These are phyloP conservation scores for Enteromius fasciolatus DNA, from an alignment of 2,797 vertebrate species.

Conservation along the genomic window DNA sequence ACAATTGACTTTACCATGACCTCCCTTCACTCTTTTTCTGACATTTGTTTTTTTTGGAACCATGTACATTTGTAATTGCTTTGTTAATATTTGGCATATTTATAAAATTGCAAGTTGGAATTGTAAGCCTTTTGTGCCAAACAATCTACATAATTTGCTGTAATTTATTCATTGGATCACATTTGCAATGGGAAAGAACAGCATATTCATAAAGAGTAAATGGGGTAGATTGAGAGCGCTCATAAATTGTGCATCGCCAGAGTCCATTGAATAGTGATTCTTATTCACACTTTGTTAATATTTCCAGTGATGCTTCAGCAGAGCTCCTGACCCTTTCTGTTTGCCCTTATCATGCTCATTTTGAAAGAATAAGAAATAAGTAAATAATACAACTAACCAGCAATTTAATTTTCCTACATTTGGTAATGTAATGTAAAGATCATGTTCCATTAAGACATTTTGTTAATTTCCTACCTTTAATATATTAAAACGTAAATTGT, in stretches of 20 bases:
- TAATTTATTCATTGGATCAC: constrained; percentile 73
- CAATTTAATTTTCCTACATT: background rate
- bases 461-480: no score
- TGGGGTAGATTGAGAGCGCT: constrained; percentile 61
- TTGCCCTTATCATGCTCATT: background rate
- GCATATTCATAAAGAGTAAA: constrained; percentile 67
- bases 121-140: constrained; percentile 43
- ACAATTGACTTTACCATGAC: constrained; percentile 7
- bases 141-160: constrained; percentile 54
- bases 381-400: background rate
- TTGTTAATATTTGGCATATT: constrained; percentile 44
- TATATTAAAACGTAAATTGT: no score
- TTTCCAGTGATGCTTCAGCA: constrained; percentile 1
- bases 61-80: constrained; percentile 36
- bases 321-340: background rate
- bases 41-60: constrained; percentile 23
- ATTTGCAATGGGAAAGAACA: constrained; percentile 68
- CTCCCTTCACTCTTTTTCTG: constrained; percentile 24
- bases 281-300: constrained; percentile 43
- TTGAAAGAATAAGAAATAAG: background rate
- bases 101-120: constrained; percentile 22
- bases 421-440: no score
- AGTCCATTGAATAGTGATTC: background rate
- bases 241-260: constrained; percentile 56
- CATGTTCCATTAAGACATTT: no score